These are phyloP conservation scores for Equus przewalskii DNA, from an alignment of 2,113 vertebrate genomes.

Conservation along the genomic window DNA sequence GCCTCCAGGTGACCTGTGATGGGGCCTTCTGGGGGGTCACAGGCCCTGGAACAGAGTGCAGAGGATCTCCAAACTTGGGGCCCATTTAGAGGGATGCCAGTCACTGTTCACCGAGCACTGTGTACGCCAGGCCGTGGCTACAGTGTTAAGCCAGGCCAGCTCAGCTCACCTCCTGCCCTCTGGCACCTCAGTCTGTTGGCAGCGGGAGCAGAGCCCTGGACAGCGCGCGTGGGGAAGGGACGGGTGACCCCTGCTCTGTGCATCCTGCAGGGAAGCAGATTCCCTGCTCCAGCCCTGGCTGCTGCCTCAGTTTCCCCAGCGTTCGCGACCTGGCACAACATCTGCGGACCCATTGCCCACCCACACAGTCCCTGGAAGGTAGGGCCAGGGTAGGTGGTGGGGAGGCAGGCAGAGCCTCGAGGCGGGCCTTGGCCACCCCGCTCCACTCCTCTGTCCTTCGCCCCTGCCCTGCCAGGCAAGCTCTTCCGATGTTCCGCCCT, in stretches of 20 bases:
- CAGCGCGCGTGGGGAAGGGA: fast-evolving
- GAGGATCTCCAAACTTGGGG: not conserved
- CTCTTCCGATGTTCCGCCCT: conserved; percentile 91
- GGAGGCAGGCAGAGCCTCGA: conserved; percentile 74
- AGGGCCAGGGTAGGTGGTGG: conserved; percentile 56
- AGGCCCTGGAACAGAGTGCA: not conserved
- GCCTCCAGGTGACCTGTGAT: conserved; percentile 74
- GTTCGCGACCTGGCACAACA: conserved; percentile 90
- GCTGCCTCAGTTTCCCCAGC: conserved; percentile 88
- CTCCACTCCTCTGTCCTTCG: not conserved
- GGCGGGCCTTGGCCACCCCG: not conserved
- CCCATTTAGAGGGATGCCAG: not conserved
- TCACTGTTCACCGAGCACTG: not conserved
- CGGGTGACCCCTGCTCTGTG: not conserved
- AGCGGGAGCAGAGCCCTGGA: not conserved
- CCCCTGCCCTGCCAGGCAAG: conserved; percentile 86
- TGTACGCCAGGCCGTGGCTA: not conserved
- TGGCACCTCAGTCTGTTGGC: no score
- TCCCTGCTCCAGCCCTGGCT: conserved; percentile 89
- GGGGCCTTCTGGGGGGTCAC: not conserved
- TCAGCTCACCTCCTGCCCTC: not conserved
- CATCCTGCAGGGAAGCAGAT: conserved; percentile 87
- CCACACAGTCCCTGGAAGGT: conserved; percentile 91
- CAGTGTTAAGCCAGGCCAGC: not conserved
- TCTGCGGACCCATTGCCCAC: conserved; percentile 89